phyloP scores from a whole-genome alignment of 2,888 invertebrate species.

The Lepidochitona cinerea region DNA sequence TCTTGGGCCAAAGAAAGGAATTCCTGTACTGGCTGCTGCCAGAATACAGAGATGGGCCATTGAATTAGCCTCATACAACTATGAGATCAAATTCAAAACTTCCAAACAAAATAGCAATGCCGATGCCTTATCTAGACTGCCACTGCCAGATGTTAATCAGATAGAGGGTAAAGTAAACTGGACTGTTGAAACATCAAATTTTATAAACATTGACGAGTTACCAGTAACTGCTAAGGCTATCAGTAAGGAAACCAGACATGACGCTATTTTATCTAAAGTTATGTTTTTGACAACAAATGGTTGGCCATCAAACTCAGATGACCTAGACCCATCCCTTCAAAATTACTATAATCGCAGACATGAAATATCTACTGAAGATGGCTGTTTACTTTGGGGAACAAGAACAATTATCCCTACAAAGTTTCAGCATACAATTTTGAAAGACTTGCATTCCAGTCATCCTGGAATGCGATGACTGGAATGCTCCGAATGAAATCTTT shows the following conservation, averaged over 20 bases:
- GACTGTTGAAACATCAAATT: constrained; percentile 10
- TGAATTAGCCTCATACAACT: constrained; percentile 22
- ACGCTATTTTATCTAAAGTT: constrained; percentile 6
- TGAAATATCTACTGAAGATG: too few relatives aligned
- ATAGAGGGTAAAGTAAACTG: neutral
- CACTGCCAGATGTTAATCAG: neutral
- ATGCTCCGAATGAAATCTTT: too few relatives aligned
- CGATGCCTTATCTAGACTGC: constrained; percentile 51
- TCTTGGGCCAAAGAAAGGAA: constrained; percentile 28
- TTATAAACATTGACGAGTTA: neutral
- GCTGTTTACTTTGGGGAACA: too few relatives aligned
- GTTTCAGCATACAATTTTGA: too few relatives aligned
- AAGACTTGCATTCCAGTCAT: too few relatives aligned
- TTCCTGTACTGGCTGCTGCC: constrained; percentile 57
- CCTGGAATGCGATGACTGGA: too few relatives aligned
- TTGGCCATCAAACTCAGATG: constrained; percentile 4
- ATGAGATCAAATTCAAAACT: constrained; percentile 19
- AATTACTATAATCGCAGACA: too few relatives aligned
- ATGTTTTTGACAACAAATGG: neutral
- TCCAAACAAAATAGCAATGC: constrained; percentile 44
- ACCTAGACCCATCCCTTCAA: too few relatives aligned
- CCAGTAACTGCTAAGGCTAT: neutral
- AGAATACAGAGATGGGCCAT: constrained; percentile 61
- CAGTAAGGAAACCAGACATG: neutral
- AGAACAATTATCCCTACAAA: too few relatives aligned